Conservation (phyloP, 1,140 invertebrate genomes). For the Sminthurinus signatus region DNA sequence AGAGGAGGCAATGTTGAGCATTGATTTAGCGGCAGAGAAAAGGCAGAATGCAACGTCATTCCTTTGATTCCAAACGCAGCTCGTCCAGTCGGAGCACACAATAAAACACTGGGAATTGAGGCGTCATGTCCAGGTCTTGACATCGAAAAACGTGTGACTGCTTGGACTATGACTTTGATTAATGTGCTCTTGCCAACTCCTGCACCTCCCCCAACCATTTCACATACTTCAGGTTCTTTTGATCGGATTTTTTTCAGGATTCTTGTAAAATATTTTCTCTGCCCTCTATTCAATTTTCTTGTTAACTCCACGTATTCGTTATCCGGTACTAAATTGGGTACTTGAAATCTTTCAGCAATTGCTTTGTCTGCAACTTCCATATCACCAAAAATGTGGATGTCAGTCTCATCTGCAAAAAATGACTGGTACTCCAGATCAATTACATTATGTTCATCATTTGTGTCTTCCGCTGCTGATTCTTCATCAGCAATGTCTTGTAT, state of each 20-base stretch:
- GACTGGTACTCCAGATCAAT: background rate
- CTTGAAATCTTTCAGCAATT: background rate
- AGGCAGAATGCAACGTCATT: conserved; percentile 44
- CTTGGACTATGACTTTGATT: conserved; percentile 23
- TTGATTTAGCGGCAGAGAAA: conserved; percentile 42
- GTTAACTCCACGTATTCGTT: conserved; percentile 6
- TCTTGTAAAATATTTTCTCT: conserved; percentile 9
- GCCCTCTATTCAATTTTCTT: conserved; percentile 17
- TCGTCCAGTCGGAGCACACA: conserved; percentile 44
- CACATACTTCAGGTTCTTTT: background rate
- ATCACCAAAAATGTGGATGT: background rate
- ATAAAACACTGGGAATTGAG: conserved; percentile 30
- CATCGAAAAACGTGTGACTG: background rate
- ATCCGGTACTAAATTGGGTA: background rate
- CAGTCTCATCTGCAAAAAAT: background rate
- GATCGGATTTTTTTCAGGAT: background rate
- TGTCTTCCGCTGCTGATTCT: background rate
- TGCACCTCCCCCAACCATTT: conserved; percentile 19
- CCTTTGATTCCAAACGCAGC: conserved; percentile 45
- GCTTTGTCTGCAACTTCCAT: background rate
- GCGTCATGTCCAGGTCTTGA: background rate
- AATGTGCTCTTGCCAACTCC: conserved; percentile 26
- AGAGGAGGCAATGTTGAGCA: conserved; percentile 23
- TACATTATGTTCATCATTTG: conserved; percentile 6
- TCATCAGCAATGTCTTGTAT: background rate